A percentile compares a stretch with the other conserved stretches of the same genome.
Evolutionary conservation across 2,888 invertebrate species (phyloP).

Genomic region (Amphipyra tragopoginis): DNA sequence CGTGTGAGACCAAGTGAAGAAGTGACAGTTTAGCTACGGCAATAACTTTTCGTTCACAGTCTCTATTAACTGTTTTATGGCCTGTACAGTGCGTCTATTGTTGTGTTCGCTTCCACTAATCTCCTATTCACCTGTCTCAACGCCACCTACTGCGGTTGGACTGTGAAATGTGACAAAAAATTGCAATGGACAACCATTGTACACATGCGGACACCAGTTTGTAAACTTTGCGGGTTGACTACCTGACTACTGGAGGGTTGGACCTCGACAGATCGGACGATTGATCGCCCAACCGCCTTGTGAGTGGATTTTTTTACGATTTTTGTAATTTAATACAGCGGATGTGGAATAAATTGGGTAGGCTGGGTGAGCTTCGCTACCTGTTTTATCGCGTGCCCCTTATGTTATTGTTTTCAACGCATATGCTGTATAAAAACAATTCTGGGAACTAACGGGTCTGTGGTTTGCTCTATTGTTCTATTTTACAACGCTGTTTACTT

Average conservation of each 20-base stretch:
- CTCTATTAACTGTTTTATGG: conserved; percentile 86
- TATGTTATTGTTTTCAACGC: conserved; percentile 77
- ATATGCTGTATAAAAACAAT: conserved; percentile 77
- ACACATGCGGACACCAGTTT: conserved; percentile 75
- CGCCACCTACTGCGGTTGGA: conserved; percentile 81
- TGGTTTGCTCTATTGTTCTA: conserved; percentile 80
- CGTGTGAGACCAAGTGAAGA: conserved; percentile 64
- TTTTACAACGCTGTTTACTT: conserved; percentile 74
- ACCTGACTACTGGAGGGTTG: conserved; percentile 84
- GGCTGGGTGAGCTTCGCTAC: conserved; percentile 88
- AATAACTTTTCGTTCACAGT: conserved; percentile 72
- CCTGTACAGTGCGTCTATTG: conserved; percentile 84
- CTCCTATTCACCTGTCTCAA: conserved; percentile 84
- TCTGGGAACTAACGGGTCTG: conserved; percentile 80
- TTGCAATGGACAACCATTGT: conserved; percentile 84
- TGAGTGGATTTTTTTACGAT: conserved; percentile 80
- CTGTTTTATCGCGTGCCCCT: conserved; percentile 82
- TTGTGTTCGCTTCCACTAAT: conserved; percentile 85
- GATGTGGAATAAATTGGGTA: conserved; percentile 89
- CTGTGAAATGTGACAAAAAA: conserved; percentile 90
- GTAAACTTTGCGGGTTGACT: conserved; percentile 87
- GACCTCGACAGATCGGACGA: conserved; percentile 73
- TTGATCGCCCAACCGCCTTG: conserved; percentile 84
- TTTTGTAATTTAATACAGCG: conserved; percentile 87
- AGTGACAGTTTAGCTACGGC: conserved; percentile 70